These are phyloP conservation scores for Thermophis baileyi DNA, from an alignment of 2,113 vertebrate genomes.

Conservation along the genomic window DNA sequence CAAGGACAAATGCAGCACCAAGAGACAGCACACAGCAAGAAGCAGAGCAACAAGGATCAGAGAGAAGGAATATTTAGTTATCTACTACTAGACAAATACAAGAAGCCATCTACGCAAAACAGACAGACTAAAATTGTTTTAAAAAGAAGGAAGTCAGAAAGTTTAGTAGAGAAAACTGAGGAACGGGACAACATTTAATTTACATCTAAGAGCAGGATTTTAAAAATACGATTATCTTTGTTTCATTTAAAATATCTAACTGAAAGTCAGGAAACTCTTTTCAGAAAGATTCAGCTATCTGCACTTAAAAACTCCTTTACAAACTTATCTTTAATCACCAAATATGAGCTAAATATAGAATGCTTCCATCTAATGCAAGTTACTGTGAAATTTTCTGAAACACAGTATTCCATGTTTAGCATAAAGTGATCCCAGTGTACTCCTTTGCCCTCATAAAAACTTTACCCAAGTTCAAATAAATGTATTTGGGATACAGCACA, in stretches of 20 bases:
- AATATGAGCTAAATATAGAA: neutral
- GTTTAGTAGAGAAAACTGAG: conserved; percentile 49
- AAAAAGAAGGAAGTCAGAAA: conserved; percentile 53
- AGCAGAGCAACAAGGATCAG: conserved; percentile 74
- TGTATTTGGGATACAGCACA: neutral
- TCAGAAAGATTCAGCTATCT: neutral
- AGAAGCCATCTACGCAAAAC: conserved; percentile 59
- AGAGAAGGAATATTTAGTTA: conserved; percentile 75
- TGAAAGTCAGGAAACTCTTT: neutral
- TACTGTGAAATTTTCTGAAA: neutral
- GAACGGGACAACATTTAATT: conserved; percentile 26
- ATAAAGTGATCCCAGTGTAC: neutral
- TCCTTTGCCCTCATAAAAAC: neutral
- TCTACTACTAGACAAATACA: conserved; percentile 62
- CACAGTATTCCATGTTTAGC: neutral
- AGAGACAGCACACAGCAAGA: conserved; percentile 76
- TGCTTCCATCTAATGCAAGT: neutral
- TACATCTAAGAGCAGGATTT: neutral
- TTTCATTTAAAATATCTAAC: neutral
- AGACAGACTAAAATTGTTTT: conserved; percentile 61
- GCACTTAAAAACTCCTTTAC: neutral
- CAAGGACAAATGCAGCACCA: conserved; percentile 77
- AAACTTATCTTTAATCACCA: neutral
- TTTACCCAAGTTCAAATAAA: neutral
- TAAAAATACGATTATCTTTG: neutral